Evolutionary conservation across 2,888 invertebrate species (phyloP).

Genomic region (Epinotia brunnichana): DNA sequence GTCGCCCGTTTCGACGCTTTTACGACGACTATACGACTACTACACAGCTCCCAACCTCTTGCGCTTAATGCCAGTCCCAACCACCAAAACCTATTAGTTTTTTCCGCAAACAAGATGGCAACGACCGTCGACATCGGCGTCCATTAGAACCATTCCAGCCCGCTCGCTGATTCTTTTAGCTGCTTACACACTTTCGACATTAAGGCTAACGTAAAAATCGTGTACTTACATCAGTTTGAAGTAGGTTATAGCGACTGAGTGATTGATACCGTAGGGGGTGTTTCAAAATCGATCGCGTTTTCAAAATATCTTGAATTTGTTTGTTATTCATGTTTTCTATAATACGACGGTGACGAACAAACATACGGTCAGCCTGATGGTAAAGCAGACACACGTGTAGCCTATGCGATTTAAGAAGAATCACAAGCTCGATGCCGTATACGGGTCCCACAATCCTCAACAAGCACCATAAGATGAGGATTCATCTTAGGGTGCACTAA

Average conservation of each 20-base stretch:
- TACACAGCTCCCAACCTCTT: slow-evolving; percentile 58
- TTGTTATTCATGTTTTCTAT: too few relatives aligned
- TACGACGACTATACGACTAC: slow-evolving; percentile 60
- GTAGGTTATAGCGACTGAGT: not conserved
- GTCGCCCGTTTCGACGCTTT: slow-evolving; percentile 64
- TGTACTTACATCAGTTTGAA: slow-evolving; percentile 43
- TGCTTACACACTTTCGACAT: slow-evolving; percentile 60
- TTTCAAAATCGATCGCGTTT: not conserved
- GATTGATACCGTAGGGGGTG: not conserved
- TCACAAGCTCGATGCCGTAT: too few relatives aligned
- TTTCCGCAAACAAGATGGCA: slow-evolving; percentile 63
- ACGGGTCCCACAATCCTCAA: too few relatives aligned
- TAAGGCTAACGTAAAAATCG: slow-evolving; percentile 52
- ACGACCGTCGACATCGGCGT: slow-evolving; percentile 48
- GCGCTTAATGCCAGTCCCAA: slow-evolving; percentile 68
- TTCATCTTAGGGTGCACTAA: too few relatives aligned
- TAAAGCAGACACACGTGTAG: too few relatives aligned
- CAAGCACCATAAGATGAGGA: too few relatives aligned
- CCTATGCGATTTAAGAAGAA: too few relatives aligned
- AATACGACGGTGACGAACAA: too few relatives aligned
- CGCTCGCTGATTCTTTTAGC: slow-evolving; percentile 65
- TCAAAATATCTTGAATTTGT: not conserved
- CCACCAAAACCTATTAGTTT: slow-evolving; percentile 64
- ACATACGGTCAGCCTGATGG: too few relatives aligned
- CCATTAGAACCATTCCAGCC: slow-evolving; percentile 57